Base-by-base conservation (phyloP, 2,113 vertebrate genomes). In the Pseudopipra pipra region DNA sequence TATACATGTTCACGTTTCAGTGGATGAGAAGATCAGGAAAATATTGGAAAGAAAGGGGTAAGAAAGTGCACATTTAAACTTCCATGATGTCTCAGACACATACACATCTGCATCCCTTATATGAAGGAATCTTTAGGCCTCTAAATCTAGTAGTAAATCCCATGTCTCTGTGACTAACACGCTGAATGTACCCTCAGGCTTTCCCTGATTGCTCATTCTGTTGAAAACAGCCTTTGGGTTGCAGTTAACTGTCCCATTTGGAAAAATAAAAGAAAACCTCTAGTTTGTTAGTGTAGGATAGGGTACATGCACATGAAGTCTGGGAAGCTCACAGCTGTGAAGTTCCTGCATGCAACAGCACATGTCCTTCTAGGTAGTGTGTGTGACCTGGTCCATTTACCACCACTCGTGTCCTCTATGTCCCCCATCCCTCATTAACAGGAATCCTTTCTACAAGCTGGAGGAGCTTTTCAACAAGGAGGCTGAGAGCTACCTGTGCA, bases 331-430 rank as follows among this genome's bases (percentile, higher is more conserved):
- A 79, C 12, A 49, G 5, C n/a, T 35, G 10, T 7, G 23, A 85
- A 75, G 11, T 14, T 24, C 15, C 15, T 54, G 11, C 15, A 52
- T 49, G 16, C 31, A 47, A 28, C 24, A n/a, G 12, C 23, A 56
- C 14, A 5, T 1, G 6, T 2, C 6, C 63, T 3, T 0, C 11
- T 22, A 25, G 37, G 14, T 28, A 52, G 4, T 14, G 21, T 54
- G 30, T 12, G 21, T 54, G 30, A 22, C 7, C 31, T 41, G 33
- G 49, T 37, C 28, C 28, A 31, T 5, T 7, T 24, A 37, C 27
- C 14, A 62, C 54, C 7, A 41, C 11, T 63, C 16, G 16, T 20
- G 24, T 14, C 55, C 49, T 19, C 27, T 10, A 19, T 1, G 15
- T 61, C 21, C 18, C 82, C 23, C 21, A 33, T 21, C 27, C 15